A percentile compares a stretch with the other conserved stretches of the same genome.
Evolutionary conservation across 2,797 vertebrate genomes (phyloP).

Genomic region (Sebastes trivittatus): DNA sequence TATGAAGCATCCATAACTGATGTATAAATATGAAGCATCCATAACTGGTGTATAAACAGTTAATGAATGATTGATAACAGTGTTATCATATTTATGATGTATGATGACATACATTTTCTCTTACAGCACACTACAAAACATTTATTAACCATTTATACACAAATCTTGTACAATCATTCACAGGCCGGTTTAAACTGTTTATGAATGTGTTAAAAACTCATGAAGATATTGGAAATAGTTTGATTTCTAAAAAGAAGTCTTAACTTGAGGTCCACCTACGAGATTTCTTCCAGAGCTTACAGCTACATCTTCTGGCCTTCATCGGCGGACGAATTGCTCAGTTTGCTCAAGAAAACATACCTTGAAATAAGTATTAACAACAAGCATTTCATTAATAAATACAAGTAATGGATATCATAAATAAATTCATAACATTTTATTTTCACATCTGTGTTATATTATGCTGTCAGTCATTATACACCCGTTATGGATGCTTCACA

Average conservation of each 20-base stretch:
- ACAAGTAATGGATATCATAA: not conserved
- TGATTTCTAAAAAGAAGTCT: not conserved
- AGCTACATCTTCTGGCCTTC: not conserved
- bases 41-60: not conserved
- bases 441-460: not conserved
- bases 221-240: not conserved
- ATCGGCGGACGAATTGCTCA: not conserved
- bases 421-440: not conserved
- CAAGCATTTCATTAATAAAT: not conserved
- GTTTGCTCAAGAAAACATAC: not conserved
- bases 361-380: not conserved
- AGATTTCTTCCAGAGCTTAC: not conserved
- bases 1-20: not conserved
- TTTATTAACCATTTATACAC: not conserved
- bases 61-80: not conserved
- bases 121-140: not conserved
- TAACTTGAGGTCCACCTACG: not conserved
- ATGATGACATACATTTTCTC: too few relatives aligned
- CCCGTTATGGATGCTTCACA: not conserved
- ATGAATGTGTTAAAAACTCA: not conserved
- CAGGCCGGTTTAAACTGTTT: not conserved
- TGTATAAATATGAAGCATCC: not conserved
- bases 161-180: not conserved
- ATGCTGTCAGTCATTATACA: not conserved
- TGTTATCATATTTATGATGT: too few relatives aligned